A percentile compares a stretch with the other conserved stretches of the same genome.
phyloP scores from a whole-genome alignment of 64 coral and sea anemone species.

The Montipora foliosa region DNA sequence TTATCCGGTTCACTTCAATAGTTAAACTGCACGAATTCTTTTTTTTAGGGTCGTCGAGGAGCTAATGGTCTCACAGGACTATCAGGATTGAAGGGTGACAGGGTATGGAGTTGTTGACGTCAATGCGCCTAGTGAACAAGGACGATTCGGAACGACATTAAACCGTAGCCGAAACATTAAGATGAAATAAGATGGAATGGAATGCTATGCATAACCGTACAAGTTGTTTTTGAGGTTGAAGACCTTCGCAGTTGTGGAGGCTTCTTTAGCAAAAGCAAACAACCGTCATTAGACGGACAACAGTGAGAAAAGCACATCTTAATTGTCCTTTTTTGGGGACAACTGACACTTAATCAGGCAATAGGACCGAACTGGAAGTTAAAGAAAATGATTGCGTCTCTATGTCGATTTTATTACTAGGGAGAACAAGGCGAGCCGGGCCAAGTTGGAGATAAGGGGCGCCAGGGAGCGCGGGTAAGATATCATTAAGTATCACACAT shows the following conservation, averaged over 20 bases:
- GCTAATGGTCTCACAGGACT: background rate
- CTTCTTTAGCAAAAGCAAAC: no score
- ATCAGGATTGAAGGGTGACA: constrained; percentile 21
- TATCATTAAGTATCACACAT: background rate
- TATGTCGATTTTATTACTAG: background rate
- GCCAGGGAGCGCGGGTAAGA: background rate
- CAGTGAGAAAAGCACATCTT: no score
- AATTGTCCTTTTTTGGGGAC: no score
- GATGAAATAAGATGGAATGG: no score
- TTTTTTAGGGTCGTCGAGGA: constrained; percentile 5
- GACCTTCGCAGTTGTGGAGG: no score
- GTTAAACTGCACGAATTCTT: background rate
- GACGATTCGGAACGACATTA: no score
- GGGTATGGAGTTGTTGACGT: background rate
- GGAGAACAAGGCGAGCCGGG: constrained; percentile 10
- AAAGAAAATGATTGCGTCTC: background rate
- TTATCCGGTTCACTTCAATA: background rate
- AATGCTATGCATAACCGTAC: no score
- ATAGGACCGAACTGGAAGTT: background rate
- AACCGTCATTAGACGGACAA: no score
- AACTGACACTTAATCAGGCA: no score
- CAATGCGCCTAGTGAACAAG: no score
- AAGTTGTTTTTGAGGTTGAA: no score
- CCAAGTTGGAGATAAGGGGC: background rate
- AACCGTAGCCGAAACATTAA: no score